A percentile compares a stretch with the other conserved stretches of the same genome.
phyloP scores from a whole-genome alignment of 2,888 invertebrate species.

The Hyalella azteca region DNA sequence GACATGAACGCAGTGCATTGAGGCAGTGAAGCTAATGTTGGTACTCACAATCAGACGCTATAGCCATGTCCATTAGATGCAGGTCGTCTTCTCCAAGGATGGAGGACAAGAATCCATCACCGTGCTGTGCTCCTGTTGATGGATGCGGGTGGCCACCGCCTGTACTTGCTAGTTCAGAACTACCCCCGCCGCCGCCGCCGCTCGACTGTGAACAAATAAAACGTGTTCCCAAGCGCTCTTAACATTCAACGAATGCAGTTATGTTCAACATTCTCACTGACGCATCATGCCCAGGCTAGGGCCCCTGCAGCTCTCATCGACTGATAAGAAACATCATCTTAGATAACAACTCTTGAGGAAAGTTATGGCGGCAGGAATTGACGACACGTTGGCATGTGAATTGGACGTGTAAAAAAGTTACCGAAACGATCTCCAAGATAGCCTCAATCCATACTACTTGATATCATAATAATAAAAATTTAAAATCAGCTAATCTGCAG shows the following conservation, averaged over 20 bases:
- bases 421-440: no score
- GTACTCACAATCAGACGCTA: slow-evolving; percentile 66
- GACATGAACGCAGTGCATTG: no score
- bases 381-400: no score
- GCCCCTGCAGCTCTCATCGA: not conserved
- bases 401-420: no score
- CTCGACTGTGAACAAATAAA: slow-evolving; percentile 1
- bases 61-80: slow-evolving; percentile 90
- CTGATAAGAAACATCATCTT: not conserved
- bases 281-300: no score
- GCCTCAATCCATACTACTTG: no score
- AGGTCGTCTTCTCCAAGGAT: slow-evolving; percentile 87
- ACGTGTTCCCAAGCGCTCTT: no score
- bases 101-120: slow-evolving; percentile 84
- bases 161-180: not conserved
- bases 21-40: not conserved
- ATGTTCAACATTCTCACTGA: no score
- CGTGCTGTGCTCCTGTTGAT: slow-evolving; percentile 28
- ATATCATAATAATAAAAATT: no score
- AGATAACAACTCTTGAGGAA: not conserved
- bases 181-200: not conserved
- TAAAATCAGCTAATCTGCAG: no score
- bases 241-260: no score
- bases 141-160: not conserved
- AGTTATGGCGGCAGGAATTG: no score